Conservation (phyloP, 2,113 vertebrate genomes). For the Hydrolagus affinis region DNA sequence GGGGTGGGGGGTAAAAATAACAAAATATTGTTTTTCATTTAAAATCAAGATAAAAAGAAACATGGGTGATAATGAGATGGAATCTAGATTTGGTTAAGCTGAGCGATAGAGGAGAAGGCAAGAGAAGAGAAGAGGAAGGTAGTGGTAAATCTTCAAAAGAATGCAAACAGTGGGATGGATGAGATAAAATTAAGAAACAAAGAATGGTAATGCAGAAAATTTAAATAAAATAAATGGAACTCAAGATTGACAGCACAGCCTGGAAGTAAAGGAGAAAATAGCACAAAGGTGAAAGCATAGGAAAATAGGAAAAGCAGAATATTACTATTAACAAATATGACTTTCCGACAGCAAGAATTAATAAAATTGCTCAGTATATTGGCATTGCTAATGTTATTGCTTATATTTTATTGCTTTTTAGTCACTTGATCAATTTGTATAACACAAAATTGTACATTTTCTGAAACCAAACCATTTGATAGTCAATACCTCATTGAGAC, state of each 20-base stretch:
- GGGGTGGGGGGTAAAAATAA: not conserved
- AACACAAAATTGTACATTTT: slow-evolving; percentile 4
- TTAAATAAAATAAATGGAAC: not conserved
- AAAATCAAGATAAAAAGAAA: not conserved
- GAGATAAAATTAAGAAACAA: not conserved
- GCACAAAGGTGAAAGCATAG: not conserved
- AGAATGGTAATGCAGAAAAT: not conserved
- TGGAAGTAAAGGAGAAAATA: not conserved
- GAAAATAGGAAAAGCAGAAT: slow-evolving; percentile 7
- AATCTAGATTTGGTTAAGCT: not conserved
- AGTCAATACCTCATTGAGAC: slow-evolving; percentile 27
- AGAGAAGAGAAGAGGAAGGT: not conserved
- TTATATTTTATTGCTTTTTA: not conserved
- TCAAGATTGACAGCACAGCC: not conserved
- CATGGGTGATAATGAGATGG: not conserved
- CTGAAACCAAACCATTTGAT: slow-evolving; percentile 16
- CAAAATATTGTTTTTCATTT: not conserved
- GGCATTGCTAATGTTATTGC: not conserved
- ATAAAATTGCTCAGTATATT: not conserved
- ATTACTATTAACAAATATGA: slow-evolving; percentile 11
- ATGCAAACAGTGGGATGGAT: not conserved
- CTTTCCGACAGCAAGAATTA: slow-evolving; percentile 18
- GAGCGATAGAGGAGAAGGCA: not conserved
- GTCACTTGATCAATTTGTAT: slow-evolving; percentile 20
- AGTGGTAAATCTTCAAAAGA: not conserved